phyloP scores from a whole-genome alignment of 1,140 invertebrate genomes.

The Ips typographus region DNA sequence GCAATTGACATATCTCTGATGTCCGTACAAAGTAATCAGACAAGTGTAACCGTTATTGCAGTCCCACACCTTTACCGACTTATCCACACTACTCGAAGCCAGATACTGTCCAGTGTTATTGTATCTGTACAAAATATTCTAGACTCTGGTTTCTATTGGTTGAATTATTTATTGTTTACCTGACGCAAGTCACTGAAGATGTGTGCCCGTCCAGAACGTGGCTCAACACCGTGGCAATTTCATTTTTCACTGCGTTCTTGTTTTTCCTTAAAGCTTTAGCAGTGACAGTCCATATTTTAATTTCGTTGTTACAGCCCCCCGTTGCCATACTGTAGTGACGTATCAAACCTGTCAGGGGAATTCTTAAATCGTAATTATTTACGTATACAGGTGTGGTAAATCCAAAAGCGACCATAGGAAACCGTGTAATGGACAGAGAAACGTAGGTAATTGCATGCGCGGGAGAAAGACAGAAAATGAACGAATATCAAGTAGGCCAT shows the following conservation, averaged over 20 bases:
- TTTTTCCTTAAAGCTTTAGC: constrained; percentile 46
- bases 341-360: constrained; percentile 30
- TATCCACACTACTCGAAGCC: constrained; percentile 69
- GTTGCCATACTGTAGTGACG: constrained; percentile 63
- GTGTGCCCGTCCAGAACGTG: constrained; percentile 49
- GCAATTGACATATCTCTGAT: constrained; percentile 72
- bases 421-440: background rate
- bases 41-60: constrained; percentile 50
- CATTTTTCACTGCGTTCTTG: constrained; percentile 33
- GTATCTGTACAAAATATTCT: constrained; percentile 49
- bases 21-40: constrained; percentile 57
- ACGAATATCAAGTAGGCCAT: no score
- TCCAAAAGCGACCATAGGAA: constrained; percentile 34
- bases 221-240: constrained; percentile 40
- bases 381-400: constrained; percentile 47
- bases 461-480: no score
- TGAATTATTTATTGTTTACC: constrained; percentile 34
- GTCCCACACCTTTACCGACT: constrained; percentile 71
- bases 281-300: constrained; percentile 72
- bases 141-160: background rate
- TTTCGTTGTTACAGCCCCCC: constrained; percentile 71
- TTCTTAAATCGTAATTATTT: no score
- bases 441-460: no score
- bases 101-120: constrained; percentile 61
- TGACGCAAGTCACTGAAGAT: constrained; percentile 63